Evolutionary conservation across 2,888 invertebrate species (phyloP), one percentile per base, ranked within the genome.

Genomic region (Drosophila kanekoi): DNA sequence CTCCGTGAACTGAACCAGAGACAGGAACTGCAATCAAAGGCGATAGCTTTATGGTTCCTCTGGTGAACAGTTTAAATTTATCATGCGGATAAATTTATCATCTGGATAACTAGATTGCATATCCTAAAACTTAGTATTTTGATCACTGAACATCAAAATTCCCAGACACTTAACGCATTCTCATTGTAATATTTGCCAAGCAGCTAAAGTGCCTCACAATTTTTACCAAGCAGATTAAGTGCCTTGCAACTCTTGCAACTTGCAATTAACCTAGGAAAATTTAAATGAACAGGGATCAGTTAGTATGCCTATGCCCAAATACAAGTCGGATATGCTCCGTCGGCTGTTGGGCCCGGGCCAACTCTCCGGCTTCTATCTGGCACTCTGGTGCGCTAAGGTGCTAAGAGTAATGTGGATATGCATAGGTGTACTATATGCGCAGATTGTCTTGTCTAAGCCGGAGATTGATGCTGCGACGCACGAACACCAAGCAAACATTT

Each of bases 391-490:
- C 18, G 63, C 60, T 33, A 52, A 76, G 76, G 76, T 77, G 76
- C 61, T 53, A 38, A 44, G 72, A 61, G 69, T 75, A 64, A 76
- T 72, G 72, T 54, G 48, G 33, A 47, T 49, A 40, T 61, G 70
- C 60, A 38, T 52, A 35, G 47, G 41, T 68, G 59, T 44, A 20
- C 48, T 49, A 49, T 62, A 20, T 56, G 62, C 61, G 54, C 72
- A 84, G 79, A 84, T 80, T 79, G 77, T 70, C 63, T 79, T 74
- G 77, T 69, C 85, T 85, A 85, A 83, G 85, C 82, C 74, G 38
- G 77, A 80, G 82, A 83, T 83, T 83, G 82, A 83, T 84, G 82
- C 79, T 72, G 76, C 53, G 28, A 59, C 57, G 53, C 51, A 44
- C 16, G 20, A n/a, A 20, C 58, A 53, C 47, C 40, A 49, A 38